Evolutionary conservation across 2,888 invertebrate species (phyloP).

Genomic region (Elysia crispata): DNA sequence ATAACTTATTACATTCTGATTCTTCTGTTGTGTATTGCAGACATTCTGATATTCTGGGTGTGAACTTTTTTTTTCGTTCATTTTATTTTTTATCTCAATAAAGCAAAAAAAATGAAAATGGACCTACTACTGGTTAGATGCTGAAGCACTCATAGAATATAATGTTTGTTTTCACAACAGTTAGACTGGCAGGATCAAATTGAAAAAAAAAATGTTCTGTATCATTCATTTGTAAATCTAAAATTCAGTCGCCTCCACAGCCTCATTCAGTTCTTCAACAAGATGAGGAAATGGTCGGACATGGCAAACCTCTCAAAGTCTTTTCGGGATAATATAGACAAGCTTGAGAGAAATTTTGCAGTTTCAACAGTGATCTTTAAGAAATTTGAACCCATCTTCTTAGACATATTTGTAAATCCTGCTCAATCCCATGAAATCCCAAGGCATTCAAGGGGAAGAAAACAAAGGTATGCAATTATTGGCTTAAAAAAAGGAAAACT

Average conservation of each 20-base stretch:
- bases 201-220: no score
- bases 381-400: constrained; percentile 92
- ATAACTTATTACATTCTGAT: no score
- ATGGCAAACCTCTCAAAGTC: constrained; percentile 92
- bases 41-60: no score
- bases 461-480: constrained; percentile 80
- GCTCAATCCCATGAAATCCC: constrained; percentile 80
- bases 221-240: neutral
- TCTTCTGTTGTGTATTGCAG: no score
- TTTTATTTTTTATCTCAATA: no score
- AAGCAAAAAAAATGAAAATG: no score
- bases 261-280: constrained; percentile 94
- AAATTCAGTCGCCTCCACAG: constrained; percentile 80
- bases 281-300: constrained; percentile 96
- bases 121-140: no score
- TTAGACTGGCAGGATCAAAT: no score
- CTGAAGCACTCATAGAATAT: no score
- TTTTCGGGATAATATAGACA: constrained; percentile 89
- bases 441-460: constrained; percentile 81
- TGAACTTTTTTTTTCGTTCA: no score
- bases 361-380: constrained; percentile 96
- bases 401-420: constrained; percentile 89
- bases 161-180: no score
- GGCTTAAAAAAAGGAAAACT: neutral
- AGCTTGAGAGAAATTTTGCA: constrained; percentile 92